Base-by-base conservation (phyloP, 2,113 vertebrate species). In the Nothoprocta pentlandii region DNA sequence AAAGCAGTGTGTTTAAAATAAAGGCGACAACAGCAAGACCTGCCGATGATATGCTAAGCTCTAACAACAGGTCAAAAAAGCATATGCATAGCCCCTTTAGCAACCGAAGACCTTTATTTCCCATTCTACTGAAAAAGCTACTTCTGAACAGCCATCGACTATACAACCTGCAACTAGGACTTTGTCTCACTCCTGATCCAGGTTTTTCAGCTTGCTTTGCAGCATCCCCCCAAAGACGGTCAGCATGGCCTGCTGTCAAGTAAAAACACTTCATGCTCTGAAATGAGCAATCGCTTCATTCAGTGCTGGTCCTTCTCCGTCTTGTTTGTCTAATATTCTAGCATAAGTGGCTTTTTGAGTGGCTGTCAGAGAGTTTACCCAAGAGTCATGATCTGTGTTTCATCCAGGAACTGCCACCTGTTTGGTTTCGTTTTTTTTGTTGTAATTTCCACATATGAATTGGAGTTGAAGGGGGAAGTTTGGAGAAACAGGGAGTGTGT, bases 1-100 rank as follows among this genome's bases (percentile, higher is more conserved):
- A 58, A 96, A 84, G 20, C 66, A 86, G 13, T 19, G 41, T 68
- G 58, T 93, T 86, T 96, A 80, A 93, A 96, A 93, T 94, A 91
- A 90, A 91, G 54, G 41, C 1, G 22, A 80, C 26, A 93, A 47
- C 25, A 79, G 84, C 32, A 75, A 77, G 96, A 81, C 26, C 59
- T 58, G 36, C 41, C 83, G 16, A 66, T 83, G 58, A 88, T 79
- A 92, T 36, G 88, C 39, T 75, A 82, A 54, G 26, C 26, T 34
- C 61, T 87, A 74, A 80, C 26, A 89, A 28, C 56, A 20, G 59
- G 58, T 84, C 53, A 23, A 39, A 26, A 47, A 93, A 67, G 80
- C 19, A 12, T 41, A 49, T 25, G 9, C 44, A 75, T 81, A 81
- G 39, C 28, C 56, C 54, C 16, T 93, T 54, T 76, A 63, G 44